phyloP scores from a whole-genome alignment of 2,888 invertebrate species.

The Drosophila affinis region DNA sequence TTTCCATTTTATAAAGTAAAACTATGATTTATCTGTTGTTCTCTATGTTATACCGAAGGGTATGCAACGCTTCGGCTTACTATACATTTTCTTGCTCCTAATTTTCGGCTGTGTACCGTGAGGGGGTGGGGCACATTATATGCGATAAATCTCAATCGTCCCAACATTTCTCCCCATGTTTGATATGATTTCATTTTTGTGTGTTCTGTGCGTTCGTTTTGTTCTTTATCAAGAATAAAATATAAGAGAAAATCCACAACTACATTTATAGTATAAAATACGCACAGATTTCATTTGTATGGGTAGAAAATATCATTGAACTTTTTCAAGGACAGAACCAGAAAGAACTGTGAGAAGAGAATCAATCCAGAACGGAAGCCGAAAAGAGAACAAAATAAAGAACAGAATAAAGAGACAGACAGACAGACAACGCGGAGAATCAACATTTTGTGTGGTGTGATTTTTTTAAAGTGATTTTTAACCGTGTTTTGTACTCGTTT shows the following conservation, averaged over 20 bases:
- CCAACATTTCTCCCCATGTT: not conserved
- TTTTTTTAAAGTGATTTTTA: not conserved
- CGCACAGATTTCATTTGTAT: constrained; percentile 5
- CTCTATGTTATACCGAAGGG: not conserved
- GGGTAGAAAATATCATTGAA: constrained; percentile 61
- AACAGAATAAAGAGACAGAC: not conserved
- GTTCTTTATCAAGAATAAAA: constrained; percentile 48
- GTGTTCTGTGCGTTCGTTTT: not conserved
- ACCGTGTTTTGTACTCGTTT: constrained; percentile 2
- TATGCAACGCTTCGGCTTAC: not conserved
- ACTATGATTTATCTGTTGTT: too few relatives aligned
- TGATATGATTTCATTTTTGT: constrained; percentile 2
- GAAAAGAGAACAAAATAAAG: constrained; percentile 2
- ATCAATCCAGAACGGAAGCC: constrained; percentile 28
- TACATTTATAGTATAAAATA: constrained; percentile 9
- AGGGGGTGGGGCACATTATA: not conserved
- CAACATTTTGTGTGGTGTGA: not conserved
- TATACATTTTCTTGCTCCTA: not conserved
- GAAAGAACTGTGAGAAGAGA: constrained; percentile 8
- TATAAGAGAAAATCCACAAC: constrained; percentile 44
- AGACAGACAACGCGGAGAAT: too few relatives aligned
- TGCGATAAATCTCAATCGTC: constrained; percentile 11
- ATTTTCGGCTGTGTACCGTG: not conserved
- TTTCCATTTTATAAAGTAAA: too few relatives aligned
- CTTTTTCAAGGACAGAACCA: constrained; percentile 68